Evolutionary conservation across 2,888 invertebrate species (phyloP).

Genomic region (Stramonita haemastoma): DNA sequence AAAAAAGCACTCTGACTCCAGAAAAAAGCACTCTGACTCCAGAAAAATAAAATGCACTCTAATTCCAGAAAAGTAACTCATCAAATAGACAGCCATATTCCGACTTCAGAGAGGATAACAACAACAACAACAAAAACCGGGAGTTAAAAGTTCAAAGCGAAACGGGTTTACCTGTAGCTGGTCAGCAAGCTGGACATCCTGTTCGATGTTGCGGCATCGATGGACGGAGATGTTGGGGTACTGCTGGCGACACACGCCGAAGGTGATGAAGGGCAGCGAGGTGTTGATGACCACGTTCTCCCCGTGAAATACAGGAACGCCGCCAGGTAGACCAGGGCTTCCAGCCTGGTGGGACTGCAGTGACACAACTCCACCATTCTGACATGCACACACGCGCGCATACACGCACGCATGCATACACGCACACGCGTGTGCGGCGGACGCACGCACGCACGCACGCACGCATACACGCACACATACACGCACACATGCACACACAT

Average conservation of each 20-base stretch:
- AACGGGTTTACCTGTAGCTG: neutral
- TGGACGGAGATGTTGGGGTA: too few relatives aligned
- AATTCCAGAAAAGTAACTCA: too few relatives aligned
- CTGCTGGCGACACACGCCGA: too few relatives aligned
- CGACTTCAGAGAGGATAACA: too few relatives aligned
- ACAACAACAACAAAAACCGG: too few relatives aligned
- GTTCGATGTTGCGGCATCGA: too few relatives aligned
- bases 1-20: too few relatives aligned
- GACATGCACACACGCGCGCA: neutral
- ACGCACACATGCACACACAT: neutral
- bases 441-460: neutral
- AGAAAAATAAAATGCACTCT: too few relatives aligned
- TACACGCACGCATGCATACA: neutral
- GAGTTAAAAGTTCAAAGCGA: neutral
- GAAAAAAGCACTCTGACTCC: too few relatives aligned
- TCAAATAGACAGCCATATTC: too few relatives aligned
- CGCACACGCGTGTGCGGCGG: neutral
- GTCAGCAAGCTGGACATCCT: too few relatives aligned
- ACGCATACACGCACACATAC: neutral
- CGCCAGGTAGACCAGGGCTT: neutral
- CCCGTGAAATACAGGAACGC: conserved; percentile 23
- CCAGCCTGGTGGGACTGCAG: too few relatives aligned
- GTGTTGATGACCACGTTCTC: conserved; percentile 34
- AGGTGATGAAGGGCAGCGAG: neutral
- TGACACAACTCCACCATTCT: neutral